A percentile compares a stretch with the other conserved stretches of the same genome.
Evolutionary conservation across 2,113 vertebrate genomes (phyloP).

Genomic region (Edolisoma coerulescens): DNA sequence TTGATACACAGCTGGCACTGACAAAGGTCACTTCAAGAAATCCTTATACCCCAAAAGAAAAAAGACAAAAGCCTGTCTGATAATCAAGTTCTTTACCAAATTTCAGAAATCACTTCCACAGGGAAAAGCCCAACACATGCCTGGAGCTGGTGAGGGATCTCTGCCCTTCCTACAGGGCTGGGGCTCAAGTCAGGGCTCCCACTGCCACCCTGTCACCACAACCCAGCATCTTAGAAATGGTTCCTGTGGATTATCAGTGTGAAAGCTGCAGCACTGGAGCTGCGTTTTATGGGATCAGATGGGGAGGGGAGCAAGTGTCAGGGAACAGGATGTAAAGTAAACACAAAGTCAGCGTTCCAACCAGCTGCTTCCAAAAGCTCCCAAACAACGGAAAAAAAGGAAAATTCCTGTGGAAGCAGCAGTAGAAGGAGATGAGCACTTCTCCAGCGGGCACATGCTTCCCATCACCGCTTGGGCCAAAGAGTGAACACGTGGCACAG

Average conservation of each 20-base stretch:
- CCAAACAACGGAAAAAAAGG: not conserved
- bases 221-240: not conserved
- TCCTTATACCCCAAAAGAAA: not conserved
- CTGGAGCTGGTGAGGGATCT: not conserved
- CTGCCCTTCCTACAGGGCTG: not conserved
- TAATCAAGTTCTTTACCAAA: not conserved
- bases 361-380: not conserved
- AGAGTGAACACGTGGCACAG: not conserved
- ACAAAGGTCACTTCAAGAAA: not conserved
- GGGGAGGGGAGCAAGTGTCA: not conserved
- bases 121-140: rapidly evolving
- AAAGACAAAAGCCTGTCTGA: not conserved
- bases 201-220: not conserved
- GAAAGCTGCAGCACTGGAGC: not conserved
- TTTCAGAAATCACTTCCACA: not conserved
- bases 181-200: not conserved
- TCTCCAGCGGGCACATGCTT: not conserved
- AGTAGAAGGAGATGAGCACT: not conserved
- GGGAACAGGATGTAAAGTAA: not conserved
- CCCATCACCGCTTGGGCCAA: not conserved
- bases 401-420: not conserved
- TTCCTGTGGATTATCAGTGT: not conserved
- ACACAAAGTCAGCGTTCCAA: not conserved
- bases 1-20: not conserved
- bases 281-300: not conserved